These are phyloP conservation scores for Planiliza haematocheilus DNA, from an alignment of 2,113 vertebrate species.

Conservation along the genomic window DNA sequence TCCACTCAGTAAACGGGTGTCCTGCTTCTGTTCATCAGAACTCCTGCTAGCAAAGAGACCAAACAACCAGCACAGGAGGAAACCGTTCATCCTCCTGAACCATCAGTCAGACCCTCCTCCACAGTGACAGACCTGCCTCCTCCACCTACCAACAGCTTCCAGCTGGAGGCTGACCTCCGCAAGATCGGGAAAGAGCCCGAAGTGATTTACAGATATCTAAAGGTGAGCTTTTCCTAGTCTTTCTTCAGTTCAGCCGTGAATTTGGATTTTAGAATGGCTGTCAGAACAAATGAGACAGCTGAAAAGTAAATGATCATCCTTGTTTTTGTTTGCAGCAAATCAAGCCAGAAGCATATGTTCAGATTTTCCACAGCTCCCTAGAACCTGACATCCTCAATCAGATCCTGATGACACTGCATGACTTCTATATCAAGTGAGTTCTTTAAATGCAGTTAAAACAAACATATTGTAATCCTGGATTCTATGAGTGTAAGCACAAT, in stretches of 20 bases:
- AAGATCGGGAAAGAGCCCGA: constrained; percentile 86
- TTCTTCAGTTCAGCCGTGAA: neutral
- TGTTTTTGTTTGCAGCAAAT: constrained; percentile 87
- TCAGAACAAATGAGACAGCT: too few relatives aligned
- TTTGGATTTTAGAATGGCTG: neutral
- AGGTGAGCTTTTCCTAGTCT: constrained; percentile 77
- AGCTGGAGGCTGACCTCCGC: constrained; percentile 93
- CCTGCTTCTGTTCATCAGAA: constrained; percentile 32
- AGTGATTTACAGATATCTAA: constrained; percentile 89
- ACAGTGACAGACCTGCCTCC: constrained; percentile 74
- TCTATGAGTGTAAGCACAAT: too few relatives aligned
- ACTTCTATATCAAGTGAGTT: constrained; percentile 91
- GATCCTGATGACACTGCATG: constrained; percentile 89
- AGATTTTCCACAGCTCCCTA: constrained; percentile 92
- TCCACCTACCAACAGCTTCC: constrained; percentile 91
- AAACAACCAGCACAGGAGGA: too few relatives aligned
- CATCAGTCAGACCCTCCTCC: neutral
- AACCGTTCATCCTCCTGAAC: constrained; percentile 6
- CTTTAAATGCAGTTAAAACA: constrained; percentile 5
- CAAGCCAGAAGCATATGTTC: constrained; percentile 84
- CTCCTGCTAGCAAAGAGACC: neutral
- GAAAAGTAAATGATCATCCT: neutral
- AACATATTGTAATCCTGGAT: too few relatives aligned
- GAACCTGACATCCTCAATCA: constrained; percentile 92
- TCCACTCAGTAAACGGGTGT: neutral